Evolutionary conservation across 2,888 invertebrate species (phyloP).

Genomic region (Stegana nigrithorax): DNA sequence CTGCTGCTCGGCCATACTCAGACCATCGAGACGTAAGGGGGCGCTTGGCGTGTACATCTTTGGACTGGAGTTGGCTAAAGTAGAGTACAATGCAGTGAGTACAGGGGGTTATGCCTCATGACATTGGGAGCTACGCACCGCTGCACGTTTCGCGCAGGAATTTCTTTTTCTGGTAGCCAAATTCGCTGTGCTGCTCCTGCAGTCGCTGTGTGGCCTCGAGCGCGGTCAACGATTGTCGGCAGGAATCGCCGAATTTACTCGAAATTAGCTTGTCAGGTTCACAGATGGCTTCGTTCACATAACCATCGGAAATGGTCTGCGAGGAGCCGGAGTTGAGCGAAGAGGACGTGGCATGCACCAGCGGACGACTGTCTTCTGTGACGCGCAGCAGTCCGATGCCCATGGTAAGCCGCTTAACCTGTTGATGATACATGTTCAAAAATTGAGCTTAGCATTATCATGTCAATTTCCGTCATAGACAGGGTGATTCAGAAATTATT

Average conservation of each 20-base stretch:
- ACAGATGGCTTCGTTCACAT: constrained; percentile 83
- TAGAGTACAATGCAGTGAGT: constrained; percentile 6
- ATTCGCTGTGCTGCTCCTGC: constrained; percentile 64
- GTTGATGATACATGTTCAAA: no score
- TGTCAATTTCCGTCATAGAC: no score
- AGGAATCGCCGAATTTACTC: constrained; percentile 68
- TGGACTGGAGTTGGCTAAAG: constrained; percentile 68
- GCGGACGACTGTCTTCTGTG: constrained; percentile 80
- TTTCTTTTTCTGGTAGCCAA: constrained; percentile 63
- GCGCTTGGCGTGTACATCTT: constrained; percentile 69
- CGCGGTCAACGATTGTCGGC: constrained; percentile 68
- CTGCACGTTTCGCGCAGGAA: constrained; percentile 68
- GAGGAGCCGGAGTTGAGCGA: constrained; percentile 76
- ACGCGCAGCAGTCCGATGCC: constrained; percentile 80
- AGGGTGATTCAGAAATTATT: no score
- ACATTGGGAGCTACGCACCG: constrained; percentile 48
- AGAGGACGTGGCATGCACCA: constrained; percentile 75
- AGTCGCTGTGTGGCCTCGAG: constrained; percentile 62
- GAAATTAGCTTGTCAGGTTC: constrained; percentile 72
- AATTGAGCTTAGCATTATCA: no score
- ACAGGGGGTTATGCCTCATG: not conserved
- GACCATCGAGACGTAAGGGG: constrained; percentile 72
- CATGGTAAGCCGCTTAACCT: constrained; percentile 81
- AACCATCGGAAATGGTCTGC: constrained; percentile 80
- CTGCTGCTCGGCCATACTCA: constrained; percentile 79